Conservation (phyloP, 1,140 invertebrate species). For the Chrysoperla carnea region DNA sequence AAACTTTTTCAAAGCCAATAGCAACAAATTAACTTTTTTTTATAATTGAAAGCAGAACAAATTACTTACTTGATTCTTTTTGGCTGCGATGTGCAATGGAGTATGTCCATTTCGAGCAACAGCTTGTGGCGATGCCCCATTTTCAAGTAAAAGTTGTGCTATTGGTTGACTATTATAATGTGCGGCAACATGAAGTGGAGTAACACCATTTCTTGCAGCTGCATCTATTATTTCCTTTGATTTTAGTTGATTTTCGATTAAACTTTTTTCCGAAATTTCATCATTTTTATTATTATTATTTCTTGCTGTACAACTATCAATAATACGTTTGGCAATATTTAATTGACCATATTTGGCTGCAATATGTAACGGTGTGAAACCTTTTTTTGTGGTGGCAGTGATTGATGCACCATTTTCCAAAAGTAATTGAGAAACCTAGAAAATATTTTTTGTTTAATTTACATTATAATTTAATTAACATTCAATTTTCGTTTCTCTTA, state of each 20-base stretch:
- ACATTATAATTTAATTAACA: not conserved
- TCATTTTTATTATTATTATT: constrained; percentile 9
- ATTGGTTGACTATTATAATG: constrained; percentile 96
- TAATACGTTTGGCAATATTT: constrained; percentile 72
- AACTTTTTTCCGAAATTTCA: not conserved
- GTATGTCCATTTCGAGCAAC: constrained; percentile 97
- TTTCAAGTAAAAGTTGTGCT: constrained; percentile 75
- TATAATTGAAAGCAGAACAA: too few species aligned
- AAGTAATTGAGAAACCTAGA: constrained; percentile 69
- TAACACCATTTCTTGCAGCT: constrained; percentile 94
- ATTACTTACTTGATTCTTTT: constrained; percentile 81
- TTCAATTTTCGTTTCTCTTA: not conserved
- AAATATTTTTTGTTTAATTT: constrained; percentile 28
- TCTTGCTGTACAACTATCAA: constrained; percentile 35
- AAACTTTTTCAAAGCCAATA: too few species aligned
- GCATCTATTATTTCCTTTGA: constrained; percentile 55
- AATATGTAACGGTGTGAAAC: constrained; percentile 93
- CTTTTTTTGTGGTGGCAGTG: constrained; percentile 83
- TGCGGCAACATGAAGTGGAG: constrained; percentile 91
- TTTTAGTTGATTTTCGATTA: not conserved
- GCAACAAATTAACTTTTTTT: too few species aligned
- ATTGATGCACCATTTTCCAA: constrained; percentile 88
- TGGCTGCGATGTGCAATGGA: constrained; percentile 92
- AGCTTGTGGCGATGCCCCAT: constrained; percentile 88
- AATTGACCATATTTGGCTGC: constrained; percentile 95